phyloP scores from a whole-genome alignment of 2,797 vertebrate species.

The Decapterus maruadsi region DNA sequence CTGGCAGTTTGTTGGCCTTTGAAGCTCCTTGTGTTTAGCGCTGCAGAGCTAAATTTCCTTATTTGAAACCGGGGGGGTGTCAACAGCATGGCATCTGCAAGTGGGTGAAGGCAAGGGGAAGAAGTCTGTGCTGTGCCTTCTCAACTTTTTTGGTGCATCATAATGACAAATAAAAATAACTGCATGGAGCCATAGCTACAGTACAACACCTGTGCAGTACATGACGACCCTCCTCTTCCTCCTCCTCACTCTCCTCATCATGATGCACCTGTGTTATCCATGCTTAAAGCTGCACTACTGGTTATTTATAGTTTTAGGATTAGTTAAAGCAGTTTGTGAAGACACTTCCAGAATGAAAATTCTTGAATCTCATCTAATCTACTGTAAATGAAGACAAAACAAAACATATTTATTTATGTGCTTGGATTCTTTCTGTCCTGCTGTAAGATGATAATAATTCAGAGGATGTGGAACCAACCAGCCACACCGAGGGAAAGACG shows the following conservation, averaged over 20 bases:
- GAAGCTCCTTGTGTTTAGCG: conserved; percentile 28
- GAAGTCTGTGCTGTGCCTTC: conserved; percentile 8
- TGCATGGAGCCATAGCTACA: neutral
- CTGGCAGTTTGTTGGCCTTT: conserved; percentile 22
- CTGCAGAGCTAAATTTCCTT: conserved; percentile 8
- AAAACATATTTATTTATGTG: too few relatives aligned
- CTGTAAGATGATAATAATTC: neutral
- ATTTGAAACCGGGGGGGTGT: conserved; percentile 15
- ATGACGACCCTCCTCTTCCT: neutral
- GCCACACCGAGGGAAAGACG: neutral
- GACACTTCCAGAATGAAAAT: too few relatives aligned
- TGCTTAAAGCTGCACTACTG: conserved; percentile 6
- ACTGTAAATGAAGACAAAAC: too few relatives aligned
- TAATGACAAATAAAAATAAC: conserved; percentile 24
- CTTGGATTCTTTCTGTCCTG: too few relatives aligned
- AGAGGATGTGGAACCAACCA: neutral
- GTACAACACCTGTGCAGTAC: neutral
- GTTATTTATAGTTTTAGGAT: neutral
- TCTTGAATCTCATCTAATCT: too few relatives aligned
- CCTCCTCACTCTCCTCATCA: neutral
- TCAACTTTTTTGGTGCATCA: conserved; percentile 18
- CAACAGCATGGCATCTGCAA: conserved; percentile 24
- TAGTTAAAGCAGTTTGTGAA: conserved; percentile 3
- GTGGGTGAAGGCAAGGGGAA: conserved; percentile 18
- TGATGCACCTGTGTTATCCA: conserved; percentile 20